Evolutionary conservation across 1,140 invertebrate genomes (phyloP).

Genomic region (Venturia canescens): DNA sequence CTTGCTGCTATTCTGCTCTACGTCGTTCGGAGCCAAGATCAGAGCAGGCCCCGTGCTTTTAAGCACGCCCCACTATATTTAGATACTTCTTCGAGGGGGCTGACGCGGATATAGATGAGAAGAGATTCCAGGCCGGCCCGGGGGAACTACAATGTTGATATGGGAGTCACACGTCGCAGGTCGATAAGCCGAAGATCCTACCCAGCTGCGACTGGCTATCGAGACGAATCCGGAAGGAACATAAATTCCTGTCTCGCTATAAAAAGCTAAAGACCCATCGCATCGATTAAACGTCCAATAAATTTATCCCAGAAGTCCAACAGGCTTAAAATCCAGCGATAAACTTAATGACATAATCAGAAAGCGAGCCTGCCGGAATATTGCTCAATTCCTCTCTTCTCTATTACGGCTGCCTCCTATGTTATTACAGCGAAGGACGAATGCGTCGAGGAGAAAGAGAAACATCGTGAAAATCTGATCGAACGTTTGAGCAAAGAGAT

Average conservation of each 20-base stretch:
- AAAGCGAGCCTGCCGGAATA: background rate
- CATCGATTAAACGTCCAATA: too few species aligned
- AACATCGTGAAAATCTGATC: background rate
- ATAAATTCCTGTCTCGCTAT: too few species aligned
- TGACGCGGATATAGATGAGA: background rate
- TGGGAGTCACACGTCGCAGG: too few species aligned
- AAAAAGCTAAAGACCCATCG: too few species aligned
- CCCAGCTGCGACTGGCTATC: too few species aligned
- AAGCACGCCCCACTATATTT: conserved; percentile 12
- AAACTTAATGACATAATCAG: background rate
- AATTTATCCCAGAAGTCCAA: background rate
- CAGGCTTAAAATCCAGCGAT: background rate
- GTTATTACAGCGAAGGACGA: conserved; percentile 29
- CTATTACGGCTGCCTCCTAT: background rate
- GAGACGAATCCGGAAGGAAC: too few species aligned
- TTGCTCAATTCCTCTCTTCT: conserved; percentile 26
- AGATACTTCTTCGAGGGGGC: background rate
- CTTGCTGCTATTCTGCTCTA: background rate
- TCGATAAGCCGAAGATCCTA: too few species aligned
- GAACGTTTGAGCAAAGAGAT: background rate
- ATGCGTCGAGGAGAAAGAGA: background rate
- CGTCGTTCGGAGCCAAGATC: background rate
- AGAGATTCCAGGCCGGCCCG: conserved; percentile 2
- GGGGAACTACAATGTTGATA: background rate
- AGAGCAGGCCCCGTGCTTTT: background rate